These are phyloP conservation scores for Spilarctia lutea DNA, from an alignment of 2,888 invertebrate genomes.

Conservation along the genomic window DNA sequence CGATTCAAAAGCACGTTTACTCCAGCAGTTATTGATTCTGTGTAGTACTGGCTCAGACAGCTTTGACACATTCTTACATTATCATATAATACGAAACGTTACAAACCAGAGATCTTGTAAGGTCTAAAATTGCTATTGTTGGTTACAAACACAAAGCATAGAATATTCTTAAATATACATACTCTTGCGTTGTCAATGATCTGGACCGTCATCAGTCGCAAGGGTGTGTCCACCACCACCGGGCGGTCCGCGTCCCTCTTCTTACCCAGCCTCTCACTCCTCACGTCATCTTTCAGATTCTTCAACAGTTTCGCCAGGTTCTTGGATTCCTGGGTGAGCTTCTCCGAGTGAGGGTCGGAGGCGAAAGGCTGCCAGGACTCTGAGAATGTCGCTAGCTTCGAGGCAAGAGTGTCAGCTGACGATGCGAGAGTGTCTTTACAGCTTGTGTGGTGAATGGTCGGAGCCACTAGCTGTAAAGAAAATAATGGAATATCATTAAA, in stretches of 20 bases:
- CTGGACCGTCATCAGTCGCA: conserved; percentile 64
- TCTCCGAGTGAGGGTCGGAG: conserved; percentile 47
- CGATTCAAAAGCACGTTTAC: too few species aligned
- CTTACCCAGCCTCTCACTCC: conserved; percentile 57
- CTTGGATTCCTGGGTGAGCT: conserved; percentile 49
- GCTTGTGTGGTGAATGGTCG: conserved; percentile 63
- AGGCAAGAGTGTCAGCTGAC: conserved; percentile 59
- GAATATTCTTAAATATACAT: conserved; percentile 10
- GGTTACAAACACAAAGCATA: neutral
- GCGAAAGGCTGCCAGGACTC: conserved; percentile 56
- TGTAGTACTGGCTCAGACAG: too few species aligned
- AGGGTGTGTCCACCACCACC: conserved; percentile 66
- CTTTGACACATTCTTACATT: too few species aligned
- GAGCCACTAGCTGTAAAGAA: conserved; percentile 63
- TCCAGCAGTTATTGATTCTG: too few species aligned
- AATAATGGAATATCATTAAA: neutral
- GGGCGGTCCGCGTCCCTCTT: conserved; percentile 53
- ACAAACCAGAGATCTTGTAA: neutral
- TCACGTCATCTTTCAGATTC: conserved; percentile 58
- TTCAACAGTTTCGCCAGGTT: conserved; percentile 55
- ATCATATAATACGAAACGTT: neutral
- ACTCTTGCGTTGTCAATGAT: conserved; percentile 73
- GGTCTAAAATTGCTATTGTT: neutral
- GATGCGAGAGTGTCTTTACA: conserved; percentile 63
- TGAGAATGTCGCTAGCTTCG: conserved; percentile 54